Evolutionary conservation across 2,113 vertebrate genomes (phyloP).

Genomic region (Percina caprodes): DNA sequence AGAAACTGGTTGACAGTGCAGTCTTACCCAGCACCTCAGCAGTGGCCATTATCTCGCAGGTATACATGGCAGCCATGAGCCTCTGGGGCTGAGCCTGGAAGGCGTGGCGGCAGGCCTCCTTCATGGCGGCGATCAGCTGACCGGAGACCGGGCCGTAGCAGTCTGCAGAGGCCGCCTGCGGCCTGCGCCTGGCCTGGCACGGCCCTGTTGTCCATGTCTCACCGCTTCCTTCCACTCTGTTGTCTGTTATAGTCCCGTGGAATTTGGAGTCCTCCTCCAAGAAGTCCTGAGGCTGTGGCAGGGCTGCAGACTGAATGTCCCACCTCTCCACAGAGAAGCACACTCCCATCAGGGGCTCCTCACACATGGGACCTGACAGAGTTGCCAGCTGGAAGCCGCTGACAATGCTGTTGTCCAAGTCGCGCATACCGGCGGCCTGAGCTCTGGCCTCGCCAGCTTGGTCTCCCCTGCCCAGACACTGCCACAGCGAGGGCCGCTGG

Average conservation of each 20-base stretch:
- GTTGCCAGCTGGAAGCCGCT: slow-evolving; percentile 96
- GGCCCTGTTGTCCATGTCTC: neutral
- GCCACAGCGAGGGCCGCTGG: slow-evolving; percentile 89
- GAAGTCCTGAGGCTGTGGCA: slow-evolving; percentile 59
- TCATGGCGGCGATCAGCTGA: slow-evolving; percentile 95
- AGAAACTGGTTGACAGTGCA: neutral
- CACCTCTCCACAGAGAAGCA: slow-evolving; percentile 93
- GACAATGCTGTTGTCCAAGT: slow-evolving; percentile 93
- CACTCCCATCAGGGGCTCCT: slow-evolving; percentile 98
- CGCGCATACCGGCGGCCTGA: slow-evolving; percentile 72
- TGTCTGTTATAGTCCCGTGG: slow-evolving; percentile 3
- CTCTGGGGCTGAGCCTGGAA: slow-evolving; percentile 94
- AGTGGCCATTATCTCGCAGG: slow-evolving; percentile 96
- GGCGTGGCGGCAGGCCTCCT: slow-evolving; percentile 93
- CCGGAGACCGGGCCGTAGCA: slow-evolving; percentile 96
- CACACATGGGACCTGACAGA: slow-evolving; percentile 95
- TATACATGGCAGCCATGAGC: slow-evolving; percentile 97
- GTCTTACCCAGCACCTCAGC: slow-evolving; percentile 95
- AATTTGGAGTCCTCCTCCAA: slow-evolving; percentile 18
- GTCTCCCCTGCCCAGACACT: slow-evolving; percentile 80
- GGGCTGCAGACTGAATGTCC: slow-evolving; percentile 82
- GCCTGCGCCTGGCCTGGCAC: slow-evolving; percentile 24
- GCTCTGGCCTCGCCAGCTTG: slow-evolving; percentile 57
- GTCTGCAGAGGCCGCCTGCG: slow-evolving; percentile 75
- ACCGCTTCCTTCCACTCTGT: neutral